Conservation (phyloP, 2,113 vertebrate genomes). For the Platycercus adscitus region DNA sequence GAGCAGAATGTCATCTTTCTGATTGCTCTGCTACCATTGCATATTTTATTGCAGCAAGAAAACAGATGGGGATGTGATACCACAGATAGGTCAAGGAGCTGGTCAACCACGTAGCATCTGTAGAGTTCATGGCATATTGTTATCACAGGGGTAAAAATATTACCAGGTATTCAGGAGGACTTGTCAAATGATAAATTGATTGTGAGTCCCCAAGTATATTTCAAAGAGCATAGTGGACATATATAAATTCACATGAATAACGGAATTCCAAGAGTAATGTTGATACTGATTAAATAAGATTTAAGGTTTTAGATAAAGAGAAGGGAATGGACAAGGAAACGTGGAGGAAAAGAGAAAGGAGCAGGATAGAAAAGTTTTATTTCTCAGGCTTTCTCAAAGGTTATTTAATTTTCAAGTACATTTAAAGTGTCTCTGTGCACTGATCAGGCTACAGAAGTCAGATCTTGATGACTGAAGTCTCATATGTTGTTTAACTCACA, state of each 20-base stretch:
- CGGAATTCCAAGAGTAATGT: neutral
- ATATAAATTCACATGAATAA: neutral
- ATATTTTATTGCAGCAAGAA: neutral
- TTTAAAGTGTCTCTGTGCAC: neutral
- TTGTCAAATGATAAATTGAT: neutral
- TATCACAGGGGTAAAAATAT: neutral
- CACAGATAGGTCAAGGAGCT: conserved; percentile 27
- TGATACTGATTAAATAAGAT: neutral
- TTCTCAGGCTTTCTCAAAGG: neutral
- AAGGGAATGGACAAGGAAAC: neutral
- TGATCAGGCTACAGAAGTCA: neutral
- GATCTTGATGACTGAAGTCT: neutral
- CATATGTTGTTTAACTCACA: neutral
- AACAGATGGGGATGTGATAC: neutral
- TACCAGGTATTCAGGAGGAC: neutral
- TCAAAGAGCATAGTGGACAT: neutral
- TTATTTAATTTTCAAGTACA: neutral
- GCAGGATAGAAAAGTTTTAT: neutral
- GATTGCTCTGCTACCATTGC: neutral
- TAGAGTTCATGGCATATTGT: neutral
- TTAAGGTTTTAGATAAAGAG: neutral
- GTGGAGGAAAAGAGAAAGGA: neutral
- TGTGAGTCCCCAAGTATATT: neutral
- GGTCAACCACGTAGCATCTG: neutral
- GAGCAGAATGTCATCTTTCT: neutral